Percentiles rank a stretch among this genome's conserved stretches.
Conservation (phyloP, 1,140 invertebrate species). For the Acromyrmex charruanus region DNA sequence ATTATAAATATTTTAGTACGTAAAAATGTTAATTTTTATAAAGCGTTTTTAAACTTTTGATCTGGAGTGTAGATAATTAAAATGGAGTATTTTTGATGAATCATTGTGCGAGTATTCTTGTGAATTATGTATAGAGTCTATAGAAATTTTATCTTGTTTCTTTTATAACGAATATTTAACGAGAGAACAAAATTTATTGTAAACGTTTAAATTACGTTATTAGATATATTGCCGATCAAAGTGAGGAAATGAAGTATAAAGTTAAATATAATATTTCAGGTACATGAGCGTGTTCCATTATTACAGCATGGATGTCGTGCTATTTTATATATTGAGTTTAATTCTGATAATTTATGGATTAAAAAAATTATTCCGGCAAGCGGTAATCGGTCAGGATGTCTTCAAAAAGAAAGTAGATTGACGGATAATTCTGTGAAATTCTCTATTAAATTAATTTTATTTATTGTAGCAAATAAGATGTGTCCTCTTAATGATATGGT, state of each 20-base stretch:
- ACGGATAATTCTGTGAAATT: constrained; percentile 14
- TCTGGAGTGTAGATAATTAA: not conserved
- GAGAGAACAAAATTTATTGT: not conserved
- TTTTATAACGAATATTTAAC: not conserved
- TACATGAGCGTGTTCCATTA: constrained; percentile 82
- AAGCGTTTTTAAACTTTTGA: too few species aligned
- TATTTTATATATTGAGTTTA: constrained; percentile 74
- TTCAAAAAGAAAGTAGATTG: constrained; percentile 70
- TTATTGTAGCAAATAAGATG: constrained; percentile 47
- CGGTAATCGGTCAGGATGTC: constrained; percentile 44
- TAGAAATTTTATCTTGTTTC: not conserved
- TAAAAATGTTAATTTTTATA: too few species aligned
- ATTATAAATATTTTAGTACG: too few species aligned
- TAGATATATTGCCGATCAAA: not conserved
- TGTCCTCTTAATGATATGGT: not conserved
- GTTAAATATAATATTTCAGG: constrained; percentile 67
- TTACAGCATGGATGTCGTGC: constrained; percentile 81
- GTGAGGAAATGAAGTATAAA: not conserved
- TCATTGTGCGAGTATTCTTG: not conserved
- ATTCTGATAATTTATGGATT: constrained; percentile 69
- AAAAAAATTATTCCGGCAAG: constrained; percentile 72
- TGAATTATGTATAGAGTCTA: not conserved
- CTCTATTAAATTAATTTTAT: constrained; percentile 29
- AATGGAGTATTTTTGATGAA: not conserved
- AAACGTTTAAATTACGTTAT: not conserved